These are phyloP conservation scores for Podarcis cretensis DNA, from an alignment of 2,113 vertebrate genomes.

Conservation along the genomic window DNA sequence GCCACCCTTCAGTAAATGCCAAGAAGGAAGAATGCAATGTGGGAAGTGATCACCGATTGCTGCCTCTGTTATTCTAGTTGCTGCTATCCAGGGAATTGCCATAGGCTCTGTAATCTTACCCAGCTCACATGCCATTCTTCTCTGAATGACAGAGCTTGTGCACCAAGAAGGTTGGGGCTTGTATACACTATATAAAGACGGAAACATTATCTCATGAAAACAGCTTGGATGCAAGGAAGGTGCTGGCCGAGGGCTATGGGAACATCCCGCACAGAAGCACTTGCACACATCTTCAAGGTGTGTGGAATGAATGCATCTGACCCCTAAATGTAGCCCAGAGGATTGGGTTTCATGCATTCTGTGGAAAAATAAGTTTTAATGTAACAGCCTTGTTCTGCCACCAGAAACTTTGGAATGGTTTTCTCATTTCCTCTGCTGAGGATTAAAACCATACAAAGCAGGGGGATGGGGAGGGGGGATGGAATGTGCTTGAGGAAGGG, in stretches of 20 bases:
- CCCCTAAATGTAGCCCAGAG: background rate
- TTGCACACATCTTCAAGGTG: background rate
- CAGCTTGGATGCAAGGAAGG: background rate
- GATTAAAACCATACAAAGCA: background rate
- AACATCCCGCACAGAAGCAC: background rate
- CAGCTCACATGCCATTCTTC: background rate
- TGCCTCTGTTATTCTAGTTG: background rate
- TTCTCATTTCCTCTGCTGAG: constrained; percentile 25
- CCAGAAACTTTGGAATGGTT: constrained; percentile 1
- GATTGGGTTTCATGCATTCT: background rate
- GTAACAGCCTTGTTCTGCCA: constrained; percentile 15
- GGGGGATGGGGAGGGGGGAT: background rate
- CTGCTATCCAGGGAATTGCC: background rate
- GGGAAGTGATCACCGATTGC: background rate
- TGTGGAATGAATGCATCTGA: background rate
- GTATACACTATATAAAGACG: background rate
- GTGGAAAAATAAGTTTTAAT: constrained; percentile 2
- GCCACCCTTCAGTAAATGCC: background rate
- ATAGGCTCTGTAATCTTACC: background rate
- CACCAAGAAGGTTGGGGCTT: no score
- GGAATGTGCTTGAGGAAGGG: constrained; percentile 19
- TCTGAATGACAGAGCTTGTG: background rate
- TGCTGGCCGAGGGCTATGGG: background rate
- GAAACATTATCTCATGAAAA: background rate
- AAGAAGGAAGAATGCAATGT: background rate